Percentiles rank a stretch among this genome's conserved stretches.
phyloP scores from a whole-genome alignment of 2,888 invertebrate genomes.

The Drosophila paracracens region DNA sequence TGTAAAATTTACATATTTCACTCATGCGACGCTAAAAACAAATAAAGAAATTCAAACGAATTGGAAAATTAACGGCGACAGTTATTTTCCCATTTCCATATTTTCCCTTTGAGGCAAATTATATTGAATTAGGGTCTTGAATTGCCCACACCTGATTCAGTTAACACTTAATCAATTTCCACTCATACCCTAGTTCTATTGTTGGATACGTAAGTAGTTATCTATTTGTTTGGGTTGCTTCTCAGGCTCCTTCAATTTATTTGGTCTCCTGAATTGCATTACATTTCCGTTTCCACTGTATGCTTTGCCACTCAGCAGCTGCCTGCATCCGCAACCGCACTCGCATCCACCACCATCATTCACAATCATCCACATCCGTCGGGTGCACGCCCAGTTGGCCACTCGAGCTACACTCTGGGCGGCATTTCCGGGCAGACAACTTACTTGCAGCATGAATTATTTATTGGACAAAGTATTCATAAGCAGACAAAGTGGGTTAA shows the following conservation, averaged over 20 bases:
- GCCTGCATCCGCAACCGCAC: conserved; percentile 57
- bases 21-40: too few relatives aligned
- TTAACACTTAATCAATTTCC: conserved; percentile 4
- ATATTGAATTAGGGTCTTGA: conserved; percentile 12
- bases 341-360: conserved; percentile 39
- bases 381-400: conserved; percentile 34
- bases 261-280: conserved; percentile 68
- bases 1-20: not conserved
- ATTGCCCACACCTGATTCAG: conserved; percentile 9
- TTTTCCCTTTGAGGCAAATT: not conserved
- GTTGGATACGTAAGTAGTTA: conserved; percentile 29
- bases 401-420: conserved; percentile 42
- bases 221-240: conserved; percentile 21
- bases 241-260: conserved; percentile 61
- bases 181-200: not conserved
- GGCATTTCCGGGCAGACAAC: conserved; percentile 69
- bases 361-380: conserved; percentile 46
- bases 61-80: not conserved
- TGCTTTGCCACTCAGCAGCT: not conserved
- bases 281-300: conserved; percentile 52
- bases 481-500: conserved; percentile 47
- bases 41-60: not conserved
- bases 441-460: conserved; percentile 73
- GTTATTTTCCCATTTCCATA: not conserved
- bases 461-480: conserved; percentile 75